Percentiles rank a stretch among this genome's conserved stretches.
Conservation (phyloP, 2,113 vertebrate species). For the Campylomormyrus numenius region DNA sequence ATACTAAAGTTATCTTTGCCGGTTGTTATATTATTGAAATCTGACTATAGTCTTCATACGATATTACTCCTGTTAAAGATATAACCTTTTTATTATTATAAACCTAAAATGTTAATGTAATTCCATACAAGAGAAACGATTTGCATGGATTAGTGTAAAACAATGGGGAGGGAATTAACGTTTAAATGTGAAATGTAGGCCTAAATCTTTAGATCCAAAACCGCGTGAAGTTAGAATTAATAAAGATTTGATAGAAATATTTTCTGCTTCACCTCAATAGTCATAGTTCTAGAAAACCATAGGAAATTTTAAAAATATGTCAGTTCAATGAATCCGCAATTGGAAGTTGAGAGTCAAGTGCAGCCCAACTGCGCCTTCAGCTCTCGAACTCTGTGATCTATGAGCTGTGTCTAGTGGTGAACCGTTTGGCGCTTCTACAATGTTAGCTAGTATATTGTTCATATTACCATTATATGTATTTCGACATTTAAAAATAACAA, state of each 20-base stretch:
- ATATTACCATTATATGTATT: background rate
- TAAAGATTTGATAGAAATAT: background rate
- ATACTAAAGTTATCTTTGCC: background rate
- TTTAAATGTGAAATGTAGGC: background rate
- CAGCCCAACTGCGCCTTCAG: background rate
- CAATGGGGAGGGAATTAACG: background rate
- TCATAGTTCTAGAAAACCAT: background rate
- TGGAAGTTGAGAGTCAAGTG: background rate
- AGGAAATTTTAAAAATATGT: background rate
- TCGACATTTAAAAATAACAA: background rate
- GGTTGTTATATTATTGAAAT: background rate
- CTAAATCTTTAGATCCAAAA: background rate
- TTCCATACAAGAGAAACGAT: background rate
- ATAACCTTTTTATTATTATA: background rate
- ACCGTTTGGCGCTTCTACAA: background rate
- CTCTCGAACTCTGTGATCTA: background rate
- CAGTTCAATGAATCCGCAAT: background rate
- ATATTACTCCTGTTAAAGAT: background rate
- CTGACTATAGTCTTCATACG: background rate
- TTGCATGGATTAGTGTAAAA: background rate
- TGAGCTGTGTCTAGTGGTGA: background rate
- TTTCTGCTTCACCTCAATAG: background rate
- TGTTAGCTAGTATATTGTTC: background rate
- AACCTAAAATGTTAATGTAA: background rate
- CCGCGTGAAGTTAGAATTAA: background rate